phyloP scores from a whole-genome alignment of 2,113 vertebrate genomes.

The Enhydra lutris region DNA sequence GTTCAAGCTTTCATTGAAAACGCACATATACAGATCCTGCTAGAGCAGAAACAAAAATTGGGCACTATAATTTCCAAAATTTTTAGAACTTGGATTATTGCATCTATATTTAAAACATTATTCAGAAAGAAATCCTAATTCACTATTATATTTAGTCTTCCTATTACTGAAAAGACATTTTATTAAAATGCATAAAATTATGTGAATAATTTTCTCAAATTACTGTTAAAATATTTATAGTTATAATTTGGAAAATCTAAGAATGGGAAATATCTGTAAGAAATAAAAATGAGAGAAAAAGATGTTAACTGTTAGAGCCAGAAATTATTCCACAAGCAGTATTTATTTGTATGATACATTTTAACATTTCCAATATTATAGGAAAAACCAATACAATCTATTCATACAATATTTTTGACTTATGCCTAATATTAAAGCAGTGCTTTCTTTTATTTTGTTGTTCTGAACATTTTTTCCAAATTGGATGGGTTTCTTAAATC shows the following conservation, averaged over 20 bases:
- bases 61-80: background rate
- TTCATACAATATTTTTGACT: background rate
- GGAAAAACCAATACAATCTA: background rate
- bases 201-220: background rate
- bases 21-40: background rate
- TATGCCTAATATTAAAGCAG: background rate
- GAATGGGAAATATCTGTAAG: constrained; percentile 34
- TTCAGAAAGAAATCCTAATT: constrained; percentile 11
- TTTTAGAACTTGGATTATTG: background rate
- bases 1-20: constrained; percentile 19
- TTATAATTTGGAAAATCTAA: constrained; percentile 39
- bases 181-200: background rate
- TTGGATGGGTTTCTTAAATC: background rate
- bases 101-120: background rate
- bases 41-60: background rate
- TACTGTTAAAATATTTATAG: background rate
- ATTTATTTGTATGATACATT: background rate
- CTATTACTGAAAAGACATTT: constrained; percentile 1
- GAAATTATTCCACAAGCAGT: constrained; percentile 2
- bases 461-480: background rate
- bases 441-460: background rate
- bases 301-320: background rate
- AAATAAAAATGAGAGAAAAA: constrained; percentile 47
- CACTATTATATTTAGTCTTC: background rate
- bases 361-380: background rate